Base-by-base conservation (phyloP, 2,888 invertebrate species). In the Hipparchia sbordonii region DNA sequence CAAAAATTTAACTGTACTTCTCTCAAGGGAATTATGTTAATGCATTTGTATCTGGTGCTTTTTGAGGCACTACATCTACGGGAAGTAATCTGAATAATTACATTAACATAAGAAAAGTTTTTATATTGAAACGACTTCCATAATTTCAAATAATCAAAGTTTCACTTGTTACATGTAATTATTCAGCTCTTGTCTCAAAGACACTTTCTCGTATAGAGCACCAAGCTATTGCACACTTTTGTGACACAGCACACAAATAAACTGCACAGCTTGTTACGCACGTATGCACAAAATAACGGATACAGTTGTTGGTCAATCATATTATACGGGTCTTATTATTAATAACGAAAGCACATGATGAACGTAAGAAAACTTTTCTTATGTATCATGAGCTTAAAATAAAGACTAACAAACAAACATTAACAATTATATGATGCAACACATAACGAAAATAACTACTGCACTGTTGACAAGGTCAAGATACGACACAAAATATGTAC, bases 181-280 rank as follows among this genome's bases (percentile, higher is more conserved):
- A 88, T 91, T 83, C 90, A 89, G 86, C 74, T 78, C 76, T 78
- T 83, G 80, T 81, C 75, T 78, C 78, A 71, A 82, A 87, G 86
- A 82, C 84, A 82, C 85, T 87, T 89, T 89, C 82, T 88, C 88
- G 90, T 91, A 88, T 82, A 85, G 81, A 84, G 90, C 91, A 92
- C 91, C 87, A 79, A 85, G 89, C 89, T 90, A 89, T 84, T 89
- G 91, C 92, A 92, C 90, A 90, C 85, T 87, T 87, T 91, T 91
- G 89, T 83, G 88, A 85, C 88, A 86, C 88, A 78, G 82, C 90
- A 91, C 91, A 89, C 85, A 85, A 85, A 87, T 89, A 89, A 90
- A 90, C 83, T 87, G 93, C 93, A 93, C 93, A 92, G 93, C 93
- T 92, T 92, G 88, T 90, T 70, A 80, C 85, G 92, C 93, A 93